A percentile compares a stretch with the other conserved stretches of the same genome.
These are phyloP conservation scores for Coelinius sp. DNA, from an alignment of 2,888 invertebrate species.

Conservation along the genomic window DNA sequence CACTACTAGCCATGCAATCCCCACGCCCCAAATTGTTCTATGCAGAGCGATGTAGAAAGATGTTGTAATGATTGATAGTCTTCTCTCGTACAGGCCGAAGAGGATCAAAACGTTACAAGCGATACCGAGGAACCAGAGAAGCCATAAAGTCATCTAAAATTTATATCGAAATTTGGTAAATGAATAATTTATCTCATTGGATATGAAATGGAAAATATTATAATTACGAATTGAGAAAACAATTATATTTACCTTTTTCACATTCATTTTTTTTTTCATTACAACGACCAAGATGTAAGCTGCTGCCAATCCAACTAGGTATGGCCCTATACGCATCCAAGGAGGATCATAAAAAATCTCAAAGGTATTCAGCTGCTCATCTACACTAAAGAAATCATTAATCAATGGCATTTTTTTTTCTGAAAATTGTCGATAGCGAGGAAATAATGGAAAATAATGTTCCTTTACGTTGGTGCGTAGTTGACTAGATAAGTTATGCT, in stretches of 20 bases:
- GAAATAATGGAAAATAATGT: not conserved
- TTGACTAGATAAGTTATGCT: slow-evolving; percentile 67
- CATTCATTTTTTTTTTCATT: slow-evolving; percentile 54
- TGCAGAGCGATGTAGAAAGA: slow-evolving; percentile 73
- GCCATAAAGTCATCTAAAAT: slow-evolving; percentile 57
- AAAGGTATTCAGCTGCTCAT: slow-evolving; percentile 66
- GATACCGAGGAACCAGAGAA: slow-evolving; percentile 68
- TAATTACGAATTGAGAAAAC: not conserved
- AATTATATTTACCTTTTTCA: slow-evolving; percentile 55
- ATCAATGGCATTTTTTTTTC: not conserved
- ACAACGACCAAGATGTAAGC: slow-evolving; percentile 69
- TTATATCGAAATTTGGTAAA: no score
- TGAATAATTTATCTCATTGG: no score
- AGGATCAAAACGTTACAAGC: slow-evolving; percentile 68
- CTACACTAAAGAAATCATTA: slow-evolving; percentile 62
- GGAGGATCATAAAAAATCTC: slow-evolving; percentile 69
- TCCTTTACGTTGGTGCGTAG: slow-evolving; percentile 71
- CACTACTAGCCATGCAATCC: slow-evolving; percentile 74
- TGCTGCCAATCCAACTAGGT: slow-evolving; percentile 70
- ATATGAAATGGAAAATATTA: no score
- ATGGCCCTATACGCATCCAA: slow-evolving; percentile 68
- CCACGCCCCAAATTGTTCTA: slow-evolving; percentile 73
- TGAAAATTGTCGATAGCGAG: not conserved
- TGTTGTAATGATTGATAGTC: slow-evolving; percentile 70
- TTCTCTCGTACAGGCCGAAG: slow-evolving; percentile 68